Base-by-base conservation (phyloP, 2,888 invertebrate genomes). In the Thumatha senex region DNA sequence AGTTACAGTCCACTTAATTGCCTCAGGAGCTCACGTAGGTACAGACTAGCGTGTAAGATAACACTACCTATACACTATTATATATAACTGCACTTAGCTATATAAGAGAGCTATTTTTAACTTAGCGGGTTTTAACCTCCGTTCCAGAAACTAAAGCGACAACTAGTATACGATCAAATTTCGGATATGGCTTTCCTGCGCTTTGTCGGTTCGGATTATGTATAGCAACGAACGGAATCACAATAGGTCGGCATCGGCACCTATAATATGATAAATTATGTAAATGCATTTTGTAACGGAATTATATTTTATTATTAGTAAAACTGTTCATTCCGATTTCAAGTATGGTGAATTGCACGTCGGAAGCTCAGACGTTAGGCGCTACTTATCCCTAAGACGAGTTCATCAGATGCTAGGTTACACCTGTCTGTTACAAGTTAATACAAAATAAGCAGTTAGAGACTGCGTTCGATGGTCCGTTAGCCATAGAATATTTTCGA, bases 1-100 rank as follows among this genome's bases (percentile, higher is more conserved):
- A 56, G 62, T 57, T 52, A 56, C 31, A 67, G 62, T 51, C 61
- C 65, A 55, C 72, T 76, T 80, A 80, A 80, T 80, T 80, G 80
- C 76, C 75, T 56, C 64, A 61, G 51, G 70, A 64, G 58, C 49
- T 61, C 67, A 63, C 64, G 53, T 46, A 39, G 18, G 18, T 24
- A 54, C 56, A 46, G 51, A 51, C 51, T 64, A 62, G 65, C 72
- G 64, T 69, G 67, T 57, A 63, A 75, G 76, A 80, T 78, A 78
- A 74, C 67, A 63, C 69, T 60, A 52, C 43, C 69, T 60, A 52
- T 41, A 47, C 51, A 59, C 51, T 53, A 52, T 46, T 54, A n/a
- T n/a, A n/a, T n/a, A n/a, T 30, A 35, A 38, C 36, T 39, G 44
- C 38, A 44, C 48, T 50, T 40, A 43, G 48, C 15, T 30, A n/a